A percentile compares a stretch with the other conserved stretches of the same genome.
Conservation (phyloP, 2,888 invertebrate species). For the Eristalis pertinax region DNA sequence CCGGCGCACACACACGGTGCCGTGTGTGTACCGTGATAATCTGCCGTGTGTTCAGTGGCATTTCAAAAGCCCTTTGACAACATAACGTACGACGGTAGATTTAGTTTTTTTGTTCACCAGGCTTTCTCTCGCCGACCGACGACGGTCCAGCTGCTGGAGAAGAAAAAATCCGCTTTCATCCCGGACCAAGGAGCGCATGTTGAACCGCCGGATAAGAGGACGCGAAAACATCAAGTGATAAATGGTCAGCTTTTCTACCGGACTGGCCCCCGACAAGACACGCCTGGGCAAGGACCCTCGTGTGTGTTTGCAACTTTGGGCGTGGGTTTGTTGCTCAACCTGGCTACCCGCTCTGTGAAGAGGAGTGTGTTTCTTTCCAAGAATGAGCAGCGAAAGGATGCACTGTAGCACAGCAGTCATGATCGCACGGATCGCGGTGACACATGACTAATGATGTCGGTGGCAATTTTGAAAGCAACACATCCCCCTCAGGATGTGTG, state of each 20-base stretch:
- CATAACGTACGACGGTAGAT: conserved; percentile 51
- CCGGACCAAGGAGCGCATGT: conserved; percentile 17
- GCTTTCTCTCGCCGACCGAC: background rate
- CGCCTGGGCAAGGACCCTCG: conserved; percentile 27
- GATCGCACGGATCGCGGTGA: conserved; percentile 42
- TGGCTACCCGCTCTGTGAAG: conserved; percentile 37
- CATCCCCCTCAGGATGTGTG: conserved; percentile 19
- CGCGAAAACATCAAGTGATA: conserved; percentile 68
- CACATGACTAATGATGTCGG: conserved; percentile 65
- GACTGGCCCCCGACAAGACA: conserved; percentile 10
- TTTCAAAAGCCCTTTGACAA: conserved; percentile 40
- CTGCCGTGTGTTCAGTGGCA: conserved; percentile 23
- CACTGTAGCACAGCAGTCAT: conserved; percentile 7
- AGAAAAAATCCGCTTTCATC: conserved; percentile 24
- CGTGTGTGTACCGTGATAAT: conserved; percentile 35
- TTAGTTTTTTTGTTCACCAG: conserved; percentile 38
- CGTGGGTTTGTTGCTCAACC: conserved; percentile 16
- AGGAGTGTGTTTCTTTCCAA: conserved; percentile 46
- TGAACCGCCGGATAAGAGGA: conserved; percentile 49
- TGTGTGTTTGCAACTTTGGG: background rate
- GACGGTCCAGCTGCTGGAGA: background rate
- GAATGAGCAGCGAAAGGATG: conserved; percentile 27
- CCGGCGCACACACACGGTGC: background rate
- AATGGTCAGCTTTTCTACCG: conserved; percentile 58
- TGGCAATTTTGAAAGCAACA: conserved; percentile 35